A percentile compares a stretch with the other conserved stretches of the same genome.
Conservation (phyloP, 2,113 vertebrate species). For the Phainopepla nitens region DNA sequence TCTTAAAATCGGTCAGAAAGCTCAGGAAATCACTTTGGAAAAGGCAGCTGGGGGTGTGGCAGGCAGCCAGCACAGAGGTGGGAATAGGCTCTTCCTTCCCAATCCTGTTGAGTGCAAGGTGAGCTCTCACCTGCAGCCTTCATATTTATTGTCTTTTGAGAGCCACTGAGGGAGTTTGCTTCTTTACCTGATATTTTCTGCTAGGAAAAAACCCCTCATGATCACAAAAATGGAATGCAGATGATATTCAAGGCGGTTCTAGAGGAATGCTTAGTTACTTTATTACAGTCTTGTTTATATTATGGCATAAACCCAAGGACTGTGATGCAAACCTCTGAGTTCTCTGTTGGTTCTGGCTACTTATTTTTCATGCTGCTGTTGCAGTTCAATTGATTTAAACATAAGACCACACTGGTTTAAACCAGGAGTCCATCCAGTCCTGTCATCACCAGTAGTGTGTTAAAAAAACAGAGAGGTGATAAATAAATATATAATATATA, state of each 20-base stretch:
- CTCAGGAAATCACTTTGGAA: neutral
- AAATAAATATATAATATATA: neutral
- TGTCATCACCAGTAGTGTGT: neutral
- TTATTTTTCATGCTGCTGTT: neutral
- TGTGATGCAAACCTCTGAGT: neutral
- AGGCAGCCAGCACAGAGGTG: neutral
- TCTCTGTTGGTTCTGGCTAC: neutral
- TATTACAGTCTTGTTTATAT: neutral
- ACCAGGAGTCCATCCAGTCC: neutral
- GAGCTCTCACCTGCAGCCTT: neutral
- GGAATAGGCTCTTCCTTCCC: neutral
- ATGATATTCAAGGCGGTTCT: neutral
- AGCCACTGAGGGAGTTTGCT: neutral
- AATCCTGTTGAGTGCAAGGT: rapidly evolving
- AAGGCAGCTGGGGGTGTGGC: neutral
- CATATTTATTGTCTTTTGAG: rapidly evolving
- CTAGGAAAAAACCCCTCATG: neutral
- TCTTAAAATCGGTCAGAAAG: neutral
- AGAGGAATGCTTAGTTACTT: neutral
- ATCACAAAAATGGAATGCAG: neutral
- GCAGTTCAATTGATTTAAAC: neutral
- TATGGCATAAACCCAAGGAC: neutral
- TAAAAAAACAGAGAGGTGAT: neutral
- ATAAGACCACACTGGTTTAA: neutral
- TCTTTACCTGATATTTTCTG: rapidly evolving